These are phyloP conservation scores for Pterocles gutturalis DNA, from an alignment of 2,113 vertebrate species.

Conservation along the genomic window DNA sequence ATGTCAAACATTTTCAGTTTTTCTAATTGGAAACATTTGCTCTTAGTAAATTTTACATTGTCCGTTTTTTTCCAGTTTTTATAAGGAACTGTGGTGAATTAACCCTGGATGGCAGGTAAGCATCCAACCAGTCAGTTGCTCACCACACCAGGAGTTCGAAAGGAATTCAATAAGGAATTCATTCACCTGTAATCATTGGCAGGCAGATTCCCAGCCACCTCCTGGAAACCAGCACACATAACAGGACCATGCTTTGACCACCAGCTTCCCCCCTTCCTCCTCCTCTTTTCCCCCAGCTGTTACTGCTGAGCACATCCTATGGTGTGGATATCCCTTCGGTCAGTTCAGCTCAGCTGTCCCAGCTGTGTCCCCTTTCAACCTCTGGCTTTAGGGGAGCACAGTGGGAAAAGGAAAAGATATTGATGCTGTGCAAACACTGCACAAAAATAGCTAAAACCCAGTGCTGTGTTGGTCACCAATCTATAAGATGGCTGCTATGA, in stretches of 20 bases:
- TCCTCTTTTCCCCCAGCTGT: neutral
- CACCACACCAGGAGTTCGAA: neutral
- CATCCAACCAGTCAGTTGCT: accelerated
- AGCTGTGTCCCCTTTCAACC: accelerated
- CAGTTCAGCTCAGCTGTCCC: neutral
- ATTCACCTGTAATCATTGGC: neutral
- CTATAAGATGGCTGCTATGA: neutral
- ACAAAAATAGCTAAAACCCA: neutral
- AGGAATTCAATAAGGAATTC: neutral
- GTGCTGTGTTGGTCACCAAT: neutral
- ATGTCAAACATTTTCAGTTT: neutral
- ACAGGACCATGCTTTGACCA: neutral
- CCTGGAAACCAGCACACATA: neutral
- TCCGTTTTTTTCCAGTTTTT: neutral
- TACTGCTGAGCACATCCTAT: accelerated
- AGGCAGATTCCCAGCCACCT: neutral
- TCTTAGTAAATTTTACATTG: neutral
- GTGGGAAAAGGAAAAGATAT: neutral
- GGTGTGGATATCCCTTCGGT: neutral
- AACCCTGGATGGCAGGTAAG: neutral
- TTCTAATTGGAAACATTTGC: neutral
- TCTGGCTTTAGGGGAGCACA: neutral
- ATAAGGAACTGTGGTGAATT: neutral
- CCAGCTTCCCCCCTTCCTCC: accelerated
- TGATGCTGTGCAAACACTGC: neutral